Conservation (phyloP, 2,888 invertebrate species). For the Drosophila anomelani region DNA sequence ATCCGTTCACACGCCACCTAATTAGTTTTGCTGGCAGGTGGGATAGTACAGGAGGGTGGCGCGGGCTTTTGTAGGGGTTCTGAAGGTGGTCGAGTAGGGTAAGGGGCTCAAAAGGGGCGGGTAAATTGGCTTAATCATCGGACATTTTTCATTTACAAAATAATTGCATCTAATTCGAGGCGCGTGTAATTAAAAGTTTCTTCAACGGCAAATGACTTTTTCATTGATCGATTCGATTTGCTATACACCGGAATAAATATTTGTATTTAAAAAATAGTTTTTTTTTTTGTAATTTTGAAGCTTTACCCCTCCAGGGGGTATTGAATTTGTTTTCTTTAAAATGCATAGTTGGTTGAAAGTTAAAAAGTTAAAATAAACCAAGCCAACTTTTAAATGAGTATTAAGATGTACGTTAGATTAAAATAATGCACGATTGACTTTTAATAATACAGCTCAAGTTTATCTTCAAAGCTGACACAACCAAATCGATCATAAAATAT, state of each 20-base stretch:
- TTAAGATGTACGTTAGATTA: no score
- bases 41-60: constrained; percentile 15
- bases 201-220: constrained; percentile 38
- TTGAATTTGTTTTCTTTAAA: no score
- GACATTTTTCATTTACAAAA: constrained; percentile 43
- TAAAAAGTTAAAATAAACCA: no score
- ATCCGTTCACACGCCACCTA: constrained; percentile 62
- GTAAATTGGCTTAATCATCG: constrained; percentile 62
- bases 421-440: background rate
- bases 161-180: constrained; percentile 62
- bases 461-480: background rate
- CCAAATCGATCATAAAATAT: constrained; percentile 1
- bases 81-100: background rate
- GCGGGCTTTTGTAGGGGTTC: background rate
- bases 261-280: background rate
- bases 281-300: no score
- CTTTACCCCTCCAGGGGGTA: no score
- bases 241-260: constrained; percentile 1
- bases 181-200: constrained; percentile 64
- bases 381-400: background rate
- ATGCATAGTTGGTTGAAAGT: no score
- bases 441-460: background rate
- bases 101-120: background rate
- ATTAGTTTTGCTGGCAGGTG: constrained; percentile 45
- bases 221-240: constrained; percentile 59